Evolutionary conservation across 2,113 vertebrate species (phyloP).

Genomic region (Urocolius indicus): DNA sequence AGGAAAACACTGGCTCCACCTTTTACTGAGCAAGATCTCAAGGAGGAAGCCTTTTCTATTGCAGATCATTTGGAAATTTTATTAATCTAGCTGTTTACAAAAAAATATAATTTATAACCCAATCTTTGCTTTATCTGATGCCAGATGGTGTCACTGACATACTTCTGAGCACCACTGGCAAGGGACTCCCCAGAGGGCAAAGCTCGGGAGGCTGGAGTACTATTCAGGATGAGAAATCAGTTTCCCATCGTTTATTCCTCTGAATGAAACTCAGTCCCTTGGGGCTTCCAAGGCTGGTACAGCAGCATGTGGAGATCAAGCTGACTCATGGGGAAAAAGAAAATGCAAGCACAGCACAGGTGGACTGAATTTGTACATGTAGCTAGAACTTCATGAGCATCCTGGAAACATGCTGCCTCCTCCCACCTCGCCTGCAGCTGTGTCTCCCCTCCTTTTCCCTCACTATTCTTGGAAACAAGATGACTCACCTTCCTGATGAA

Average conservation of each 20-base stretch:
- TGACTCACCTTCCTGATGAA: constrained; percentile 26
- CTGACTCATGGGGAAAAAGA: not conserved
- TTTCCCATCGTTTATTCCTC: not conserved
- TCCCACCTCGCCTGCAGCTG: constrained; percentile 7
- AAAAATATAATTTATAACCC: not conserved
- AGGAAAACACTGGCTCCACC: not conserved
- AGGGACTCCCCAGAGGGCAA: not conserved
- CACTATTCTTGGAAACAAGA: constrained; percentile 6
- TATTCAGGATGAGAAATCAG: not conserved
- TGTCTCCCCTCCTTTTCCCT: not conserved
- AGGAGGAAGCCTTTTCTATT: not conserved
- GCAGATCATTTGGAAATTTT: not conserved
- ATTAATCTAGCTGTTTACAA: not conserved
- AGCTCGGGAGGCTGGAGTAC: not conserved
- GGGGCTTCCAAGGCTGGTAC: not conserved
- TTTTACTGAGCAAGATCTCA: not conserved
- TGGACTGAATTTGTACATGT: not conserved
- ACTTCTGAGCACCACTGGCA: not conserved
- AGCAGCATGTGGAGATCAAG: constrained; percentile 6
- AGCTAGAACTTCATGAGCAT: not conserved
- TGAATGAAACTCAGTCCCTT: constrained; percentile 6
- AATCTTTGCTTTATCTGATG: not conserved
- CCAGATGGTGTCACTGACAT: not conserved
- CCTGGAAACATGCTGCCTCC: not conserved
- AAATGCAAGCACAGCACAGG: constrained; percentile 23